Conservation (phyloP, 2,113 vertebrate genomes). For the Anarrhichthys ocellatus region DNA sequence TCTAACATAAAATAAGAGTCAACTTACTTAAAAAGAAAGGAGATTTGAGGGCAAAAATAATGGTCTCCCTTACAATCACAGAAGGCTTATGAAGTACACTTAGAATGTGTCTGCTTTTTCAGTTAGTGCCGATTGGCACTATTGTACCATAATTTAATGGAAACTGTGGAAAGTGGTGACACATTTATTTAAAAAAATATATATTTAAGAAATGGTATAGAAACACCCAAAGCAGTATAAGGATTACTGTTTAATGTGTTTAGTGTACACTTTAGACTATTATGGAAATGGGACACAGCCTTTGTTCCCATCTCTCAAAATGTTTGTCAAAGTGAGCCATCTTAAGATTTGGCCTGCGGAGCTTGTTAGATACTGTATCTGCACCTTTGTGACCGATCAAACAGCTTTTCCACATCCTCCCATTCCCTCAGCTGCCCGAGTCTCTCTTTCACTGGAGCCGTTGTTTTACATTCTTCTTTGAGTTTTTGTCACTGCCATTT, state of each 20-base stretch:
- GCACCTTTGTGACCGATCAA: constrained; percentile 56
- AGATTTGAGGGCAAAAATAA: background rate
- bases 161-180: background rate
- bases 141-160: background rate
- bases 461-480: constrained; percentile 36
- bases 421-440: constrained; percentile 33
- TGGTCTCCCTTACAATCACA: background rate
- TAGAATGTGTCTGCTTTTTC: background rate
- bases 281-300: constrained; percentile 15
- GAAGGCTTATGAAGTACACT: background rate
- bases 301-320: constrained; percentile 42
- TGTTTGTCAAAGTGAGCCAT: constrained; percentile 50
- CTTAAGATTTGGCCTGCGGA: constrained; percentile 28
- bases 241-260: constrained; percentile 18
- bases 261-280: background rate
- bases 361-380: constrained; percentile 57
- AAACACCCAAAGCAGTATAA: constrained; percentile 15
- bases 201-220: background rate
- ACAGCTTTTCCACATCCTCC: constrained; percentile 40
- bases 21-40: background rate
- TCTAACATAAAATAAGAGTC: background rate
- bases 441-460: constrained; percentile 26
- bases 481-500: constrained; percentile 53
- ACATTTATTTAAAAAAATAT: background rate
- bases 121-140: background rate